Evolutionary conservation across 2,113 vertebrate species (phyloP), one percentile per base, ranked within the genome.

Genomic region (Rhabdornis inornatus): DNA sequence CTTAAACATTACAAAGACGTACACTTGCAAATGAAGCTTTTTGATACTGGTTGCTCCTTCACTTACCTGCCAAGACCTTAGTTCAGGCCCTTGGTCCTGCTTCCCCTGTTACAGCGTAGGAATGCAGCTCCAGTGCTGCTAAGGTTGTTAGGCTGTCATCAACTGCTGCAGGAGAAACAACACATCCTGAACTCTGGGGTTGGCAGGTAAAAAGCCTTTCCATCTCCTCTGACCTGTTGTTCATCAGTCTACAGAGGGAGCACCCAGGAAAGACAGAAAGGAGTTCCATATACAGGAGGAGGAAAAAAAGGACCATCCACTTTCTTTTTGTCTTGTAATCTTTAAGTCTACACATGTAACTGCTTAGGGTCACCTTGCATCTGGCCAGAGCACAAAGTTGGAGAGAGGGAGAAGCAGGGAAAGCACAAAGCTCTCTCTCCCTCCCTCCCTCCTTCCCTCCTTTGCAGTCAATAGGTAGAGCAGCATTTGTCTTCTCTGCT

Each of bases 11-110:
- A 96, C 90, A 93, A 88, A 95, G 95, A 97, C 52, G 6, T 92
- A 97, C 94, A 97, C 87, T 96, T 94, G 84, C 71, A 95, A 95
- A 94, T 0, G n/a, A 94, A 95, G 95, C 68, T 93, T 75, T 94
- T 96, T 89, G 90, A 75, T 94, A 83, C 88, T 95, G 83, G 78
- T 96, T 95, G 90, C 92, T 92, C 90, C 95, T 97, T 95, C 87
- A 96, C 96, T 97, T 97, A 97, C 96, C 96, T 95, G 96, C 96
- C 96, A 97, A 97, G 95, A 97, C 96, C 96, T 97, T 96, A 97
- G 96, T 97, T 97, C 96, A 97, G 96, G 96, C 96, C 94, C 85
- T 96, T 97, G 95, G 93, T 97, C 88, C 96, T 97, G 95, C 95
- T 97, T 97, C 95, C 95, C 96, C 96, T 97, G 95, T 96, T 97